Conservation (phyloP, 2,888 invertebrate genomes). For the Patella depressa region DNA sequence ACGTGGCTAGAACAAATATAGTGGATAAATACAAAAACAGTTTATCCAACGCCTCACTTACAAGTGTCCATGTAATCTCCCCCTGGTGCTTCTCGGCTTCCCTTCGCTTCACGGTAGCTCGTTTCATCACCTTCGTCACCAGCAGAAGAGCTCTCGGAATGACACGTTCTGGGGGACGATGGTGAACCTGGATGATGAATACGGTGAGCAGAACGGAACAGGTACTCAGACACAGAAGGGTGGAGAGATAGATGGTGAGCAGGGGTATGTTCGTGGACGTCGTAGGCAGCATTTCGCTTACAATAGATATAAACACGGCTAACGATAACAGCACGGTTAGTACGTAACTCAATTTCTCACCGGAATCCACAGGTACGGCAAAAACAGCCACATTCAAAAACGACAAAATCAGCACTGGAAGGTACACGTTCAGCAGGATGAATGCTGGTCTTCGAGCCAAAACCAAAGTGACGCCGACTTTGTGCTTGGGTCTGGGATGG, state of each 20-base stretch:
- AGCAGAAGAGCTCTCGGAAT: not conserved
- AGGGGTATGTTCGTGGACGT: not conserved
- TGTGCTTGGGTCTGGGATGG: not conserved
- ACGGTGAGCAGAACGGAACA: not conserved
- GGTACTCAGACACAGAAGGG: not conserved
- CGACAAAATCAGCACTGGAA: not conserved
- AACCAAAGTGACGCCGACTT: not conserved
- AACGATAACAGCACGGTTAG: not conserved
- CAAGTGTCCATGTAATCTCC: too few species aligned
- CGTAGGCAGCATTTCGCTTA: not conserved
- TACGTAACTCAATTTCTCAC: not conserved
- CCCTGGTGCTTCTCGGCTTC: too few species aligned
- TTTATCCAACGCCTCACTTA: too few species aligned
- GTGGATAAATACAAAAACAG: too few species aligned
- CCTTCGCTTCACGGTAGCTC: too few species aligned
- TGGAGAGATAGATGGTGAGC: not conserved
- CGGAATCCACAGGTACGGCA: not conserved
- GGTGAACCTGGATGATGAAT: not conserved
- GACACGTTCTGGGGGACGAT: not conserved
- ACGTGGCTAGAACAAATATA: too few species aligned
- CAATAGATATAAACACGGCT: not conserved
- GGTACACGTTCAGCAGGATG: not conserved
- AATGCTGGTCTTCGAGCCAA: not conserved
- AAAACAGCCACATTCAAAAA: not conserved
- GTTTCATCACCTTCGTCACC: not conserved